Conservation (phyloP, 37 sponge, comb jelly and placozoan genomes). For the Hormiphora californensis region DNA sequence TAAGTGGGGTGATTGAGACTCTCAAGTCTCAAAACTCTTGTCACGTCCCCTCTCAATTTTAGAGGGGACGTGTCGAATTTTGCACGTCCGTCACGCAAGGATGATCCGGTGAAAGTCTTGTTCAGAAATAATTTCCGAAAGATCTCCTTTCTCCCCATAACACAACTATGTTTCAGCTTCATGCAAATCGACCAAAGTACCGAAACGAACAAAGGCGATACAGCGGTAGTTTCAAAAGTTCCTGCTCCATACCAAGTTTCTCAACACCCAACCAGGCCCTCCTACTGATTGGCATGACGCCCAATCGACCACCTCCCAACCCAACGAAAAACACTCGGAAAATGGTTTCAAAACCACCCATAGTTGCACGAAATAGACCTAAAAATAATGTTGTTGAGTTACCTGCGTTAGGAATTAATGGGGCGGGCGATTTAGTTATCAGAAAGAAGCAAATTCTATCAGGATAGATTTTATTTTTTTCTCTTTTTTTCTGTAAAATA, state of each 20-base stretch:
- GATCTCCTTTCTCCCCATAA: too few species aligned
- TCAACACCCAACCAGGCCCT: conserved; percentile 37
- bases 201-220: not conserved
- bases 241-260: conserved; percentile 43
- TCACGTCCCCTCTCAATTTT: too few species aligned
- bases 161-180: too few species aligned
- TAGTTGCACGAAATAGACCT: not conserved
- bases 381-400: not conserved
- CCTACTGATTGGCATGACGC: conserved; percentile 25
- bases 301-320: not conserved
- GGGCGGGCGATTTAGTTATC: conserved; percentile 17
- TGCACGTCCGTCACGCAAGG: too few species aligned
- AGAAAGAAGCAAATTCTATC: conserved; percentile 35
- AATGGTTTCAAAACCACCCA: not conserved
- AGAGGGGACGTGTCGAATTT: too few species aligned
- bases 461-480: not conserved
- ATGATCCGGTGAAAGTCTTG: too few species aligned
- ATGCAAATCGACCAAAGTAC: not conserved
- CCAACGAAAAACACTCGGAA: not conserved
- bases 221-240: not conserved
- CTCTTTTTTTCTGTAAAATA: not conserved
- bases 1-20: too few species aligned
- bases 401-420: conserved; percentile 13
- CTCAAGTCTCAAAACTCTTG: too few species aligned
- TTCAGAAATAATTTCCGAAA: too few species aligned